Evolutionary conservation across 2,888 invertebrate species (phyloP).

Genomic region (Rhagium mordax): DNA sequence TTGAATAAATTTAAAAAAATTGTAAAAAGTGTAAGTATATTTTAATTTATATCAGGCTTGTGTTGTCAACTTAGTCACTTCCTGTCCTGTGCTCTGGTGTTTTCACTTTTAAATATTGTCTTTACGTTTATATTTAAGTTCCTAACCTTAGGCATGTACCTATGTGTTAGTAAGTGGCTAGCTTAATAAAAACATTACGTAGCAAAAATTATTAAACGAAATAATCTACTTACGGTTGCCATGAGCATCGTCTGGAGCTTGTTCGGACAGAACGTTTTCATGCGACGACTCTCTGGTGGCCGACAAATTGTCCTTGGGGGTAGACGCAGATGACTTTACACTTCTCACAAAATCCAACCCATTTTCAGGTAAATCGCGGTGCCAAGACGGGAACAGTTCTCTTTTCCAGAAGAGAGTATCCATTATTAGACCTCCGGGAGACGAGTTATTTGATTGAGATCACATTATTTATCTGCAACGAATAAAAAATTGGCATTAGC

Average conservation of each 20-base stretch:
- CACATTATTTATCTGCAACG: conserved; percentile 36
- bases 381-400: conserved; percentile 54
- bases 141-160: too few species aligned
- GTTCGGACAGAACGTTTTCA: conserved; percentile 55
- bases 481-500: background rate
- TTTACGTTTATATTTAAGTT: too few species aligned
- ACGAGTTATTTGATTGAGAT: background rate
- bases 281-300: conserved; percentile 41
- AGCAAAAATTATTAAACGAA: too few species aligned
- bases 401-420: conserved; percentile 45
- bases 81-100: too few species aligned
- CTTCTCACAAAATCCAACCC: conserved; percentile 39
- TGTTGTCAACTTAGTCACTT: too few species aligned
- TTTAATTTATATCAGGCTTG: too few species aligned
- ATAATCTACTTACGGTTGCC: conserved; percentile 35
- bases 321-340: conserved; percentile 43
- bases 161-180: too few species aligned
- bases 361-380: conserved; percentile 34
- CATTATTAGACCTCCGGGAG: conserved; percentile 3
- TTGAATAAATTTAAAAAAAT: too few species aligned
- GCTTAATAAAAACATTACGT: too few species aligned
- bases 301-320: conserved; percentile 31
- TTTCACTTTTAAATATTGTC: too few species aligned
- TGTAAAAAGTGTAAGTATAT: too few species aligned
- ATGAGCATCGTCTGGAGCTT: conserved; percentile 41